Evolutionary conservation across 1,140 invertebrate genomes (phyloP).

Genomic region (Sarcophaga peregrina): DNA sequence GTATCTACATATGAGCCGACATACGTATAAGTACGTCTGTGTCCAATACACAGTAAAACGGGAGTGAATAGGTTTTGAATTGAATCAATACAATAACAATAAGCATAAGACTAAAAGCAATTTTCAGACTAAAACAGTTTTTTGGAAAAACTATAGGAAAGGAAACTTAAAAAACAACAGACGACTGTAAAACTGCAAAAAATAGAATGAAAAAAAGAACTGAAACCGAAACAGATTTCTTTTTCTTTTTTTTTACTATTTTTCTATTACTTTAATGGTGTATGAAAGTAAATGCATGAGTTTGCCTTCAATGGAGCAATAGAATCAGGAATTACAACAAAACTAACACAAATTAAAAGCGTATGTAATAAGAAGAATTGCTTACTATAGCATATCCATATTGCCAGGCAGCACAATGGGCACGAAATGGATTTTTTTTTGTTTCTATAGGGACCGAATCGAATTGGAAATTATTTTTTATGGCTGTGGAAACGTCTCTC

Average conservation of each 20-base stretch:
- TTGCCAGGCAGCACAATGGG: background rate
- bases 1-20: background rate
- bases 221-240: background rate
- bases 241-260: background rate
- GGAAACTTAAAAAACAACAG: conserved; percentile 11
- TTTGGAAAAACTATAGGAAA: background rate
- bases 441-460: too few species aligned
- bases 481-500: too few species aligned
- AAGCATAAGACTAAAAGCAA: conserved; percentile 26
- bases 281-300: conserved; percentile 18
- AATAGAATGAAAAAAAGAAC: background rate
- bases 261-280: conserved; percentile 36
- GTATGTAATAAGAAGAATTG: conserved; percentile 27
- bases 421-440: background rate
- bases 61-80: conserved; percentile 35
- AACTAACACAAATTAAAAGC: conserved; percentile 12
- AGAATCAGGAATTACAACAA: conserved; percentile 1
- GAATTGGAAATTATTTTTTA: too few species aligned
- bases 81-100: conserved; percentile 40
- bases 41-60: background rate
- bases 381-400: conserved; percentile 34
- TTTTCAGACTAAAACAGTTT: conserved; percentile 18
- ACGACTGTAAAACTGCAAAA: background rate
- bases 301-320: background rate
- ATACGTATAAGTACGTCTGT: background rate